These are phyloP conservation scores for Prosopocoilus inquinatus DNA, from an alignment of 2,888 invertebrate species.

Conservation along the genomic window DNA sequence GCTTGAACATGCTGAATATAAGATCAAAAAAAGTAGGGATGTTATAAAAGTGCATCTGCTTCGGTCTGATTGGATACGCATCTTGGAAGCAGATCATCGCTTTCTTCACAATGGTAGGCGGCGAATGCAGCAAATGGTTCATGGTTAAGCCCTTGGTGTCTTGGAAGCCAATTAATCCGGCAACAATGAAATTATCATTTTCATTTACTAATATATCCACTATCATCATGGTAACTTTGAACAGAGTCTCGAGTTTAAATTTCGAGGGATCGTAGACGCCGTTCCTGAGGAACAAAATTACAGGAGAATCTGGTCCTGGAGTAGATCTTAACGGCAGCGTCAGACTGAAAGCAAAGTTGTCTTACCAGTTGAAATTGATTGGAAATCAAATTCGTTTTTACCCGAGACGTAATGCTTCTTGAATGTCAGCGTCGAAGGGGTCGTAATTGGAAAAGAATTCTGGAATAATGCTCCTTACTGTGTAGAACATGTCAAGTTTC, in stretches of 20 bases:
- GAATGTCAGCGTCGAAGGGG: constrained; percentile 39
- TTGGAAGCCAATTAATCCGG: constrained; percentile 56
- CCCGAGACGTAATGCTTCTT: constrained; percentile 47
- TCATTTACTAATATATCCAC: constrained; percentile 60
- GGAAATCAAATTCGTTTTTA: constrained; percentile 31
- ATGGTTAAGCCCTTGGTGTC: constrained; percentile 58
- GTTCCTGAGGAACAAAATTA: constrained; percentile 40
- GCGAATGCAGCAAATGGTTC: constrained; percentile 52
- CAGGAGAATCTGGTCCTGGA: constrained; percentile 37
- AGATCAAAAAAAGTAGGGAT: constrained; percentile 59
- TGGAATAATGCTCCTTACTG: constrained; percentile 54
- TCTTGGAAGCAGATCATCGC: constrained; percentile 52
- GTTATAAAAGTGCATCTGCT: constrained; percentile 60
- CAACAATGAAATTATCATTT: constrained; percentile 59
- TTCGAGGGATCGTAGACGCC: constrained; percentile 35
- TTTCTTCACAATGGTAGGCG: constrained; percentile 61
- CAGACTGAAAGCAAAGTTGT: background rate
- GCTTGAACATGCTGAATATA: constrained; percentile 57
- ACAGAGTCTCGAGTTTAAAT: constrained; percentile 35
- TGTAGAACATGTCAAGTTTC: constrained; percentile 61
- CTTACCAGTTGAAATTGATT: background rate
- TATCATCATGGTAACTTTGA: constrained; percentile 56
- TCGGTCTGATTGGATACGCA: constrained; percentile 60
- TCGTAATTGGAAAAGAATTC: constrained; percentile 52
- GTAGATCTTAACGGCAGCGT: constrained; percentile 31